Evolutionary conservation across 2,888 invertebrate genomes (phyloP).

Genomic region (Agonopterix subpropinquella): DNA sequence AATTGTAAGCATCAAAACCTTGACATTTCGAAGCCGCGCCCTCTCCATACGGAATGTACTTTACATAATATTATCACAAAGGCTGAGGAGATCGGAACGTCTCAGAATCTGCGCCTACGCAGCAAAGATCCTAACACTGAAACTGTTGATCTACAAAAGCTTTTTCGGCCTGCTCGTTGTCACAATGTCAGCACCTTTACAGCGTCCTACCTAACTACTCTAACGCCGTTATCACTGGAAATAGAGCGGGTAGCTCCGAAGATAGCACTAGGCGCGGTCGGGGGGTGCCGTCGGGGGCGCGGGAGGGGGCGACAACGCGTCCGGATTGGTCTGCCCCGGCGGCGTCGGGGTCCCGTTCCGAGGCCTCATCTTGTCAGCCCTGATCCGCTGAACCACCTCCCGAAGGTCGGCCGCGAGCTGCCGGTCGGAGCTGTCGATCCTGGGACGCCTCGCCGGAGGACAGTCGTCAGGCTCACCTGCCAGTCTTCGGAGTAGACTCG

Average conservation of each 20-base stretch:
- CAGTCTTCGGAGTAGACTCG: slow-evolving; percentile 81
- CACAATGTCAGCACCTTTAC: background rate
- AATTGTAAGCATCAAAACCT: slow-evolving; percentile 9
- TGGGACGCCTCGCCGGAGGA: slow-evolving; percentile 63
- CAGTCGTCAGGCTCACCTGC: slow-evolving; percentile 80
- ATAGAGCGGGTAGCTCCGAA: slow-evolving; percentile 13
- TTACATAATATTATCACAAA: slow-evolving; percentile 67
- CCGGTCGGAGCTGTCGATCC: slow-evolving; percentile 69
- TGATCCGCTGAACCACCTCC: slow-evolving; percentile 65
- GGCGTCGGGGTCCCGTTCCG: slow-evolving; percentile 57
- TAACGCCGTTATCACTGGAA: slow-evolving; percentile 15
- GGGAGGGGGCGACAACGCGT: slow-evolving; percentile 29
- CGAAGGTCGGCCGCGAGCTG: slow-evolving; percentile 67
- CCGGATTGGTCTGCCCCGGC: slow-evolving; percentile 30
- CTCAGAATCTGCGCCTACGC: slow-evolving; percentile 14
- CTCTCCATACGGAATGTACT: slow-evolving; percentile 59
- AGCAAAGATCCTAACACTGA: background rate
- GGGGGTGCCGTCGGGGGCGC: slow-evolving; percentile 35
- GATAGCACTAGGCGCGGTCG: slow-evolving; percentile 36
- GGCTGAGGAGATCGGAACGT: slow-evolving; percentile 52
- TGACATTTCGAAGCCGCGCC: slow-evolving; percentile 15
- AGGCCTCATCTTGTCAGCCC: slow-evolving; percentile 64
- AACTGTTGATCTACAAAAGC: background rate
- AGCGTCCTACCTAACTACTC: background rate
- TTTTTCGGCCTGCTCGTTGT: background rate